Evolutionary conservation across 1,140 invertebrate genomes (phyloP), one percentile per base, ranked within the genome.

Genomic region (Diorhabda sublineata): DNA sequence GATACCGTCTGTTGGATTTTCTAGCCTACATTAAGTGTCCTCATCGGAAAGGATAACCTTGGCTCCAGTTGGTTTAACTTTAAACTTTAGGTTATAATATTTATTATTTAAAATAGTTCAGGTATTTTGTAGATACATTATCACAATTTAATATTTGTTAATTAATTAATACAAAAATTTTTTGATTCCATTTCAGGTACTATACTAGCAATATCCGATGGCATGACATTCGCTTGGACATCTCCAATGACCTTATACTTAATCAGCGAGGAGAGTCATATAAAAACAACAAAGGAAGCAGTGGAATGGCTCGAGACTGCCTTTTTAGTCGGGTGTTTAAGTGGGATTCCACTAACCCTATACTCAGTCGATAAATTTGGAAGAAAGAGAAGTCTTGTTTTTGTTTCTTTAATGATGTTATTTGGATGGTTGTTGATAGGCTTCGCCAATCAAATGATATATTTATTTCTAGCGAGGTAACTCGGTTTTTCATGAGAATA

Each of bases 291-390:
- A 1, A 61, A 73, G 44, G 76, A 81, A 2, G 67, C 80, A 73
- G 77, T 80, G 8, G 86, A 87, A 2, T 90, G 88, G 88, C 80
- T 90, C 9, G 84, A 87, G 45, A 87, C 87, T 0, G 72, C 89
- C 3, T 81, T 87, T 52, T 84, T 87, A 2, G 76, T 91, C 42
- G 87, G 88, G 0, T 88, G 86, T 1, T 83, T 89, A 58, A 72
- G 83, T 0, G 87, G 88, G 2, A 87, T 88, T 0, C 81, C 87
- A 6, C 83, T 87, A 7, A 84, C 83, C 47, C 72, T 83, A 6
- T 78, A 74, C 64, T 69, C 85, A 7, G 83, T 90, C 3, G 88
- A 91, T 73, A 85, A 83, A 74, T 73, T 87, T 43, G 91, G 91
- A 3, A 79, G 91, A 2, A 90, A 88, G 75, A 78, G 78, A n/a